These are phyloP conservation scores for Pocillopora verrucosa DNA, from an alignment of 64 coral and sea anemone species.

Conservation along the genomic window DNA sequence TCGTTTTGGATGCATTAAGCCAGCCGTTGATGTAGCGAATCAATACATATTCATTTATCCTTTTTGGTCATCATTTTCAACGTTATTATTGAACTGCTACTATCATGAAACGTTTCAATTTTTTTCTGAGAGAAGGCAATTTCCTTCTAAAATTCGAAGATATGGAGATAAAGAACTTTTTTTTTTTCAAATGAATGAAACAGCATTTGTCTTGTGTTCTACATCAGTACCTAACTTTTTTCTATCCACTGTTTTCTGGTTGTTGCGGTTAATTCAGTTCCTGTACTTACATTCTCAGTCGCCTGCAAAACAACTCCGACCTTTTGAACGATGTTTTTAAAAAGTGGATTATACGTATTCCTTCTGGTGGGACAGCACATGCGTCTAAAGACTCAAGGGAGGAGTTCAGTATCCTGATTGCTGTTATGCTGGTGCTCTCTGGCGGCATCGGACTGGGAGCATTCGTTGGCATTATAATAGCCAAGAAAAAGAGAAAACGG, in stretches of 20 bases:
- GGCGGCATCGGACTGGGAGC: conserved; percentile 23
- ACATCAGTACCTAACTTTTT: not conserved
- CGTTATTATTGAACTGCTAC: too few relatives aligned
- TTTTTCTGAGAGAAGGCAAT: too few relatives aligned
- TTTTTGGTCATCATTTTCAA: too few relatives aligned
- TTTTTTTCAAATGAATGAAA: too few relatives aligned
- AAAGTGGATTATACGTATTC: conserved; percentile 23
- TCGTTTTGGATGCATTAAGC: too few relatives aligned
- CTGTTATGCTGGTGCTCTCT: conserved; percentile 13
- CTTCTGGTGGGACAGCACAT: not conserved
- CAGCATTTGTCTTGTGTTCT: too few relatives aligned
- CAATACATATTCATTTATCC: too few relatives aligned
- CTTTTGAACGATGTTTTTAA: not conserved
- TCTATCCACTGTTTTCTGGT: not conserved
- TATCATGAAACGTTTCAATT: too few relatives aligned
- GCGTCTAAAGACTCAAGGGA: not conserved
- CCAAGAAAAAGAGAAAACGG: conserved; percentile 23
- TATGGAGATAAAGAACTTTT: too few relatives aligned
- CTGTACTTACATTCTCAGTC: not conserved
- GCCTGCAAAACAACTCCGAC: not conserved
- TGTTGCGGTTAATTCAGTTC: not conserved
- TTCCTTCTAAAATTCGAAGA: too few relatives aligned
- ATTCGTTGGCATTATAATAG: conserved; percentile 9
- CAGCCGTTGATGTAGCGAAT: too few relatives aligned
- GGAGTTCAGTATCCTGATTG: conserved; percentile 36